These are phyloP conservation scores for Corythoichthys haematopterus DNA, from an alignment of 2,113 vertebrate species.

Conservation along the genomic window DNA sequence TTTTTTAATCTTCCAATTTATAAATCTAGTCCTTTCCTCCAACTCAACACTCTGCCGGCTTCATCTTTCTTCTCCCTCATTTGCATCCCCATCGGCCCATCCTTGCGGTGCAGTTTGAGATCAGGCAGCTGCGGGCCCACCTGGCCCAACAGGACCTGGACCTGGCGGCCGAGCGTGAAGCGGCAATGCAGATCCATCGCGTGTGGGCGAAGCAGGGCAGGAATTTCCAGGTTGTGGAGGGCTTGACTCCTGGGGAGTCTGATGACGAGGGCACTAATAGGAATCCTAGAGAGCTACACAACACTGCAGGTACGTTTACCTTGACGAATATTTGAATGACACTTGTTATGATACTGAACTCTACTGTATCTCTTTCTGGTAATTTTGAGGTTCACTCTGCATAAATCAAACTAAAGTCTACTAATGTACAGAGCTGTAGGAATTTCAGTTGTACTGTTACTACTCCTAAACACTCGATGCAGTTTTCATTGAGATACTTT, in stretches of 20 bases:
- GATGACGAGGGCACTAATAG: slow-evolving; percentile 76
- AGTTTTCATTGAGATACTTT: neutral
- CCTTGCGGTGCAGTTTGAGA: slow-evolving; percentile 82
- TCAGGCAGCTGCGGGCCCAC: slow-evolving; percentile 92
- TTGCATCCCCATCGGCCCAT: neutral
- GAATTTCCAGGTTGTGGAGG: slow-evolving; percentile 83
- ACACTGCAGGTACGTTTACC: slow-evolving; percentile 72
- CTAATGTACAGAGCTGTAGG: neutral
- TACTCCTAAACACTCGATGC: neutral
- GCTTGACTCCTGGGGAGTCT: slow-evolving; percentile 75
- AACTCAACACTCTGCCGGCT: neutral
- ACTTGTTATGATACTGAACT: neutral
- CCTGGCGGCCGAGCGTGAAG: slow-evolving; percentile 86
- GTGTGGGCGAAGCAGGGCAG: slow-evolving; percentile 82
- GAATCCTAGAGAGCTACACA: slow-evolving; percentile 71
- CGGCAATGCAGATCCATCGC: slow-evolving; percentile 86
- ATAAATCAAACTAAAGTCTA: neutral
- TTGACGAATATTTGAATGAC: neutral
- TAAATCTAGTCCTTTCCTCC: neutral
- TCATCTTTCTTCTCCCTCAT: neutral
- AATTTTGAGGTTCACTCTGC: neutral
- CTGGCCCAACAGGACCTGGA: slow-evolving; percentile 96
- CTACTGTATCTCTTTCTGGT: neutral
- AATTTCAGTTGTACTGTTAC: neutral
- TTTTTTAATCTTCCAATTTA: neutral